Evolutionary conservation across 1,140 invertebrate species (phyloP), one percentile per base, ranked within the genome.

Genomic region (Diorhabda elongata): DNA sequence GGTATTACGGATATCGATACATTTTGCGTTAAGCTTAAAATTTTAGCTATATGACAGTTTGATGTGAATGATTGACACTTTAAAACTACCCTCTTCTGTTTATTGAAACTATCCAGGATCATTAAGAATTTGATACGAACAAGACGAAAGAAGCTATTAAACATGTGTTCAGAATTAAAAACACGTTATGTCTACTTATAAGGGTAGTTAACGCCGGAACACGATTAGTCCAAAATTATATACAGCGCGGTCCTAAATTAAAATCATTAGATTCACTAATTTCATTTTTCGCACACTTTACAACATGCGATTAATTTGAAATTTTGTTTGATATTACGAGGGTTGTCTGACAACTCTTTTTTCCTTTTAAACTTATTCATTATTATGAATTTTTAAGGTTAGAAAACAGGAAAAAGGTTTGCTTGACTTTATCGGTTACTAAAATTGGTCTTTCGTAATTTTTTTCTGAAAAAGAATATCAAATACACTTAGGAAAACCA

Each of bases 11-110:
- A 52, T 52, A 52, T 52, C 47, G 47, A 52, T 52, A 52, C 47
- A 52, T 52, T 52, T 52, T 52, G 47, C 47, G 7, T 9, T 56
- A 11, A 56, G 6, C 45, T n/a, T 45, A 64, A 64, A 64, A 47
- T 43, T 64, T 64, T 42, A 5, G 6, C 6, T 3, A 9, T 68
- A 7, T 61, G 59, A 43, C 66, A 68, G 57, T 68, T 68, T 68
- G 66, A 68, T 58, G 66, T 59, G 44, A 61, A 26, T 68, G 66
- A 68, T 68, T 68, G 66, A 68, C 66, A 68, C 56, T 47, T 68
- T 61, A 9, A 45, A 68, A 58, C 66, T 68, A 61, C 26, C n/a
- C 59, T 44, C 58, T 52, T 52, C 47, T 52, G 47, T 52, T 26
- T 52, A 4, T 52, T 52, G 47, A 52, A 52, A n/a, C 47, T 6